Conservation (phyloP, 64 coral and sea anemone genomes). For the Orbicella faveolata region DNA sequence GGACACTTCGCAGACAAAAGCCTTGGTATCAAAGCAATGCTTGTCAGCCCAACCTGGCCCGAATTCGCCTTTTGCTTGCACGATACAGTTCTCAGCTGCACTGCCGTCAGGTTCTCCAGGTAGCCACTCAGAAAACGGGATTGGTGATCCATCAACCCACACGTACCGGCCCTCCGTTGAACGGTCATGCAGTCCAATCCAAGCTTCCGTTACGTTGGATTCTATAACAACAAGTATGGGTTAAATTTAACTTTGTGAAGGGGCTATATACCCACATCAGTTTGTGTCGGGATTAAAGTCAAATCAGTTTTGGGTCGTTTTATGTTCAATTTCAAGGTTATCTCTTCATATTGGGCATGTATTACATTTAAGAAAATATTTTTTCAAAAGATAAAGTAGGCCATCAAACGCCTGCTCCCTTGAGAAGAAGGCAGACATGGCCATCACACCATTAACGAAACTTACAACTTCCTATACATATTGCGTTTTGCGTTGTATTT, state of each 20-base stretch:
- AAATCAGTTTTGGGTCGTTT: too few relatives aligned
- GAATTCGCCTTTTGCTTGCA: slow-evolving; percentile 9
- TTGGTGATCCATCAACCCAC: slow-evolving; percentile 37
- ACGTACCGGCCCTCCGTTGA: slow-evolving; percentile 38
- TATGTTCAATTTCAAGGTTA: too few relatives aligned
- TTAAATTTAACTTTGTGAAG: not conserved
- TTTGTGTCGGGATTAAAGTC: not conserved
- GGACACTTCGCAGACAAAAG: slow-evolving; percentile 39
- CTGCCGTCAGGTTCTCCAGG: slow-evolving; percentile 42
- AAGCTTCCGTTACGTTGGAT: slow-evolving; percentile 42
- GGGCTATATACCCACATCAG: not conserved
- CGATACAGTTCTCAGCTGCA: slow-evolving; percentile 46
- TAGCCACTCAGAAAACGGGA: slow-evolving; percentile 47
- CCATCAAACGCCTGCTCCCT: too few relatives aligned
- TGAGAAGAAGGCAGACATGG: too few relatives aligned
- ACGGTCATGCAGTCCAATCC: slow-evolving; percentile 58
- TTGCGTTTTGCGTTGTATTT: too few relatives aligned
- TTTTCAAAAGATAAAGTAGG: too few relatives aligned
- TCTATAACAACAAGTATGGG: not conserved
- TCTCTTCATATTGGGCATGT: too few relatives aligned
- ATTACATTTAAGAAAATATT: too few relatives aligned
- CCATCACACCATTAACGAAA: too few relatives aligned
- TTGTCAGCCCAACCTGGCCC: slow-evolving; percentile 50
- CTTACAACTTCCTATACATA: too few relatives aligned
- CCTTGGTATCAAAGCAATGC: slow-evolving; percentile 19